Conservation (phyloP, 2,113 vertebrate species). For the Pungitius pungitius region DNA sequence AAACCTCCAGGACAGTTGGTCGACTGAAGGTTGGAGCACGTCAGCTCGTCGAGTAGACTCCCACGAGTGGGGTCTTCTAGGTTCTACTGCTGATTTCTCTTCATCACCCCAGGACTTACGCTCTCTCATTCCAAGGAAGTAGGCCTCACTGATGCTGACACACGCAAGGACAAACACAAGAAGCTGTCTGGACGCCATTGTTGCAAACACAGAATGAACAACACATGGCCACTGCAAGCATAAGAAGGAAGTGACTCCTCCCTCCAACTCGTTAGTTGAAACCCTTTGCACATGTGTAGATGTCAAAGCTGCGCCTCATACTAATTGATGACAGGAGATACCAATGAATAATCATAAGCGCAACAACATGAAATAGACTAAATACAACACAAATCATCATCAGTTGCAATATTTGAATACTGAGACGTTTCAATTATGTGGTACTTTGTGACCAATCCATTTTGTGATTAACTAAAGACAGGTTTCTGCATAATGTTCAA, state of each 20-base stretch:
- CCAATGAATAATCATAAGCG: background rate
- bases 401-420: background rate
- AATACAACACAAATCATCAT: background rate
- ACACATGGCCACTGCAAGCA: background rate
- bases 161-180: conserved; percentile 12
- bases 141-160: conserved; percentile 8
- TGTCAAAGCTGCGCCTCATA: conserved; percentile 35
- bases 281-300: conserved; percentile 25
- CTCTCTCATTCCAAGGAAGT: background rate
- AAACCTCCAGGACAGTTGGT: conserved; percentile 31
- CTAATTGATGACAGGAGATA: conserved; percentile 11
- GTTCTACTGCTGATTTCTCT: background rate
- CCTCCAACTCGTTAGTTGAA: conserved; percentile 27
- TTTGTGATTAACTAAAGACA: background rate
- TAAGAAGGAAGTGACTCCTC: conserved; percentile 22
- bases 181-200: conserved; percentile 35
- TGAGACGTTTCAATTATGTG: no score
- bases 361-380: background rate
- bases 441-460: background rate
- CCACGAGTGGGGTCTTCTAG: conserved; percentile 24
- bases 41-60: background rate
- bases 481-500: background rate
- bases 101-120: background rate
- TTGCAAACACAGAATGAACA: background rate
- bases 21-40: background rate